These are phyloP conservation scores for Ennomos erosarius DNA, from an alignment of 2,888 invertebrate species.

Conservation along the genomic window DNA sequence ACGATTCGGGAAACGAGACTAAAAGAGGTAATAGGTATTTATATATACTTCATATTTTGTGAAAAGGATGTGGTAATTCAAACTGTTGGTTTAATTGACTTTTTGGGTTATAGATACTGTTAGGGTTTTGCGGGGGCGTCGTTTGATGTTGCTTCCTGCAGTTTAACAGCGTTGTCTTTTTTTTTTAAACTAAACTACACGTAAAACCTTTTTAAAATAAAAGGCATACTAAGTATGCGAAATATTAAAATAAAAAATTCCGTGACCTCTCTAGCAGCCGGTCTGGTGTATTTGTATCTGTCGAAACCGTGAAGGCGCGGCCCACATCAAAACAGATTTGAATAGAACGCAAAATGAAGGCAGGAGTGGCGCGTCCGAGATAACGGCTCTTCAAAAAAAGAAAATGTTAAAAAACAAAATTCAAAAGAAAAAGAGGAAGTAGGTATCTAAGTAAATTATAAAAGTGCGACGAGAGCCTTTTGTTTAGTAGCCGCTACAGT, in stretches of 20 bases:
- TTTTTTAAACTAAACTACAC: too few species aligned
- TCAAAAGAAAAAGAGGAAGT: constrained; percentile 70
- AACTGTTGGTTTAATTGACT: constrained; percentile 3
- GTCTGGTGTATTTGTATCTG: constrained; percentile 47
- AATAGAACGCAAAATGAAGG: constrained; percentile 69
- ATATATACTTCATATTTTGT: constrained; percentile 7
- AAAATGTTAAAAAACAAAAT: constrained; percentile 72
- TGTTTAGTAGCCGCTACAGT: constrained; percentile 65
- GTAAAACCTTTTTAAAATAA: too few species aligned
- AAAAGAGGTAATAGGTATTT: too few species aligned
- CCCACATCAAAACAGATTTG: constrained; percentile 66
- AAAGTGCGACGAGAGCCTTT: constrained; percentile 70
- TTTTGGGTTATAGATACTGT: constrained; percentile 5
- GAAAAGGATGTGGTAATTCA: constrained; percentile 16
- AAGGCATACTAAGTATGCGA: constrained; percentile 11
- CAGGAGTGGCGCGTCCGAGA: constrained; percentile 63
- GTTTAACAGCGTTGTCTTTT: too few species aligned
- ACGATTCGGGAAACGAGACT: constrained; percentile 9
- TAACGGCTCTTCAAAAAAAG: constrained; percentile 73
- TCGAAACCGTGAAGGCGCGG: constrained; percentile 55
- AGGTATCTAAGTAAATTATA: constrained; percentile 74
- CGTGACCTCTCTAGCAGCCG: constrained; percentile 17
- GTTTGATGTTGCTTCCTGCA: too few species aligned
- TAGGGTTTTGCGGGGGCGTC: neutral
- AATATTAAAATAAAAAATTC: constrained; percentile 25